Base-by-base conservation (phyloP, 1,140 invertebrate species). In the Arion vulgaris region DNA sequence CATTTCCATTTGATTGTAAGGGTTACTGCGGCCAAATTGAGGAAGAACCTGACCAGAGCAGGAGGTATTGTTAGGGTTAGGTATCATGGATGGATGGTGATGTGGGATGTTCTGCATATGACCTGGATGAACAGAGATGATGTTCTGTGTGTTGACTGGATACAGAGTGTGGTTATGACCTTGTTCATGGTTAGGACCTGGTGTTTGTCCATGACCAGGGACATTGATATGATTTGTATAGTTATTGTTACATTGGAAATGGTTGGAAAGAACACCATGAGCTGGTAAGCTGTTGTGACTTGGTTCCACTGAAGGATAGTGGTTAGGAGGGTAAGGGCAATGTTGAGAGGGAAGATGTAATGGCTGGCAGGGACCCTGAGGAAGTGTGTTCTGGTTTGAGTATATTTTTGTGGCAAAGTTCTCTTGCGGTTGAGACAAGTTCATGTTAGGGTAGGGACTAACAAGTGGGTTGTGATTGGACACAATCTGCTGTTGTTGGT, bases 1-100 rank as follows among this genome's bases (percentile, higher is more conserved):
- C 89, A 91, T 91, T 85, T 90, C 90, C 83, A 89, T 84, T 51
- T 77, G 86, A 75, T 86, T 87, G 41, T 73, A 78, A 36, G 66
- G 83, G 51, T 57, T 51, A 49, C 38, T 77, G 39, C 72, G 49
- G 13, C 53, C 68, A 34, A 53, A 68, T 13, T 78, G 72, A 7
- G 45, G 41, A 5, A 36, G 38, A 34, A 82, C n/a, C 71, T 85
- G 84, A 13, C 82, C 71, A 36, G 62, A 51, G 1, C 49, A 62
- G 23, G 32, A 78, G 68, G 68, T 51, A 4, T 41, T 26, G 39
- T 51, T 81, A 49, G 45, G 75, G 45, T 49, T 49, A 0, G 76
- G 76, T 19, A 69, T 34, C 51, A 76, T 49, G 4, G 76, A 38
- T n/a, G 68, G 80, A 28, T 81, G 80, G 1, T 38, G 57, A 26